Evolutionary conservation across 2,797 vertebrate genomes (phyloP).

Genomic region (Lacerta bilineata): DNA sequence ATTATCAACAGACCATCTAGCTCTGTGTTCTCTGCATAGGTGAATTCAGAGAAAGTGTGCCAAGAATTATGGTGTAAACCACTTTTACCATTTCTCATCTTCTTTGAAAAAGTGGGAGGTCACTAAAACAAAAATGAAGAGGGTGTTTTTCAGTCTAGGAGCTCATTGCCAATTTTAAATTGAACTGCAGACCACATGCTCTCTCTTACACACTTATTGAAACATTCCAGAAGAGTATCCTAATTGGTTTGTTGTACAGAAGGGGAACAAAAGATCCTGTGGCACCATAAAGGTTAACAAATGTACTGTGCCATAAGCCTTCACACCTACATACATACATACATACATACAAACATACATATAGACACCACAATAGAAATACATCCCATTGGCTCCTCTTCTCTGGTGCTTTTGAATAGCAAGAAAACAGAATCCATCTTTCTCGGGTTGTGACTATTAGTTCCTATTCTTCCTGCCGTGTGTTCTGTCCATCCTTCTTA

Average conservation of each 20-base stretch:
- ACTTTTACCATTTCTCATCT: background rate
- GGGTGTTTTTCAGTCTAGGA: background rate
- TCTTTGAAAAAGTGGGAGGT: background rate
- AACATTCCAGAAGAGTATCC: background rate
- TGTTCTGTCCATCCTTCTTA: conserved; percentile 57
- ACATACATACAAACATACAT: background rate
- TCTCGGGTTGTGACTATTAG: background rate
- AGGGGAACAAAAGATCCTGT: background rate
- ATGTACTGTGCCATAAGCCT: background rate
- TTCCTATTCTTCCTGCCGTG: background rate
- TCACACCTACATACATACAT: background rate
- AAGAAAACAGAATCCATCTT: background rate
- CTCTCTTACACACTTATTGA: background rate
- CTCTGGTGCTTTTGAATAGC: background rate
- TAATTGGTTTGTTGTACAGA: background rate
- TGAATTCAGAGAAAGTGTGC: background rate
- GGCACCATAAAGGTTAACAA: background rate
- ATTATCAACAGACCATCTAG: background rate
- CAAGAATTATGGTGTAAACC: background rate
- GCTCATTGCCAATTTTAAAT: background rate
- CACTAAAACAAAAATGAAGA: background rate
- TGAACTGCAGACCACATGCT: too few relatives aligned
- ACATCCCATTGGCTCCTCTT: background rate
- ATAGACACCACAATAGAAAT: background rate
- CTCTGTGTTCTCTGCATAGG: background rate